Conservation (phyloP, 2,797 vertebrate species). For the Poliocrania exsul region DNA sequence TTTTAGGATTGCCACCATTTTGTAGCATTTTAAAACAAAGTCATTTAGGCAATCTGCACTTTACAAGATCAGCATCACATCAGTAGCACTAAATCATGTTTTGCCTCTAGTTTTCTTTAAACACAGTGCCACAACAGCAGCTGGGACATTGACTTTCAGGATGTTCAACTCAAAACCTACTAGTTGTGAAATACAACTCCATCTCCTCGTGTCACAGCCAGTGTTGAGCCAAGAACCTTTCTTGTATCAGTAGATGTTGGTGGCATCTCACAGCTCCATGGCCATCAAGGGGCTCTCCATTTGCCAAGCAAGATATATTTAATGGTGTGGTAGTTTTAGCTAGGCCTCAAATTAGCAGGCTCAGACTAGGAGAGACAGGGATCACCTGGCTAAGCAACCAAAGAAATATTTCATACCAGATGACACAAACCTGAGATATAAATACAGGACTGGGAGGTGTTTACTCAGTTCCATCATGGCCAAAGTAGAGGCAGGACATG, state of each 20-base stretch:
- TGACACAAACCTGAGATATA: too few relatives aligned
- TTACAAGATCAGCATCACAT: background rate
- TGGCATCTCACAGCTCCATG: background rate
- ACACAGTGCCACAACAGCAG: background rate
- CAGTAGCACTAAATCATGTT: background rate
- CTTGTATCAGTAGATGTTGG: background rate
- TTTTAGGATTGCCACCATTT: background rate
- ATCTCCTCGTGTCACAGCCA: background rate
- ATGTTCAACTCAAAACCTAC: background rate
- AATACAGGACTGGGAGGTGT: too few relatives aligned
- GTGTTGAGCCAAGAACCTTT: background rate
- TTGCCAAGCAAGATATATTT: background rate
- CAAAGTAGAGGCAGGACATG: too few relatives aligned
- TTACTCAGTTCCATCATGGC: too few relatives aligned
- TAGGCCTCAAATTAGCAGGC: too few relatives aligned
- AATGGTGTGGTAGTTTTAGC: background rate
- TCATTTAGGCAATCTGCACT: background rate
- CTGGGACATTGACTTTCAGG: background rate
- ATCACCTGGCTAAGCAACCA: too few relatives aligned
- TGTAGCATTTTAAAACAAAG: background rate
- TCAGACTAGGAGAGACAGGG: too few relatives aligned
- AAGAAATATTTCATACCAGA: too few relatives aligned
- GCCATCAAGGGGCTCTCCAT: background rate
- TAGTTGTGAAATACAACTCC: background rate
- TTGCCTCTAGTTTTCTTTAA: background rate